phyloP scores from a whole-genome alignment of 2,797 vertebrate species.

The Benthosema pterotum region DNA sequence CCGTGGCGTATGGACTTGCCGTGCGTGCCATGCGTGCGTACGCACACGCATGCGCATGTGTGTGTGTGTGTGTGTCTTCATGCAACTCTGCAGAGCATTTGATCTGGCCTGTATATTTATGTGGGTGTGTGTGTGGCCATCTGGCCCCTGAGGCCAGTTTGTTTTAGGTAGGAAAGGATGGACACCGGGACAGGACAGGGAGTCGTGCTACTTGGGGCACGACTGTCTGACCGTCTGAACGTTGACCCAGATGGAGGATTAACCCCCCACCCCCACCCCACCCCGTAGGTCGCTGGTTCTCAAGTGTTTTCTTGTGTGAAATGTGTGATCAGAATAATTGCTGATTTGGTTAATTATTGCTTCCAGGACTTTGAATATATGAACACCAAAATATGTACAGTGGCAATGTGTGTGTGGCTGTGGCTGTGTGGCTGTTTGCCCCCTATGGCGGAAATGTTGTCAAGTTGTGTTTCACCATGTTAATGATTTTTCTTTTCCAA shows the following conservation, averaged over 20 bases:
- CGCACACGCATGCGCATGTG: slow-evolving; percentile 52
- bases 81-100: slow-evolving; percentile 60
- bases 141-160: slow-evolving; percentile 62
- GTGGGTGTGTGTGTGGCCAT: slow-evolving; percentile 55
- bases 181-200: slow-evolving; percentile 57
- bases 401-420: too few relatives aligned
- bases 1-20: slow-evolving; percentile 43
- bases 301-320: too few relatives aligned
- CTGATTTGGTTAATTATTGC: too few relatives aligned
- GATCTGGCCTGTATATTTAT: slow-evolving; percentile 75
- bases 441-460: too few relatives aligned
- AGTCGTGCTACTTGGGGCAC: slow-evolving; percentile 26
- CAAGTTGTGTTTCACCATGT: too few relatives aligned
- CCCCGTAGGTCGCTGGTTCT: not conserved
- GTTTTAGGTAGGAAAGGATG: slow-evolving; percentile 66
- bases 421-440: too few relatives aligned
- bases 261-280: slow-evolving; percentile 17
- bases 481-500: too few relatives aligned
- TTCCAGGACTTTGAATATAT: too few relatives aligned
- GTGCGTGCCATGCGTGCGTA: slow-evolving; percentile 43
- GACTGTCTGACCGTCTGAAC: slow-evolving; percentile 52
- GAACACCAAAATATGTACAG: too few relatives aligned
- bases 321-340: too few relatives aligned
- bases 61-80: slow-evolving; percentile 17
- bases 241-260: slow-evolving; percentile 36